These are phyloP conservation scores for Ameiurus melas DNA, from an alignment of 2,113 vertebrate species.

Conservation along the genomic window DNA sequence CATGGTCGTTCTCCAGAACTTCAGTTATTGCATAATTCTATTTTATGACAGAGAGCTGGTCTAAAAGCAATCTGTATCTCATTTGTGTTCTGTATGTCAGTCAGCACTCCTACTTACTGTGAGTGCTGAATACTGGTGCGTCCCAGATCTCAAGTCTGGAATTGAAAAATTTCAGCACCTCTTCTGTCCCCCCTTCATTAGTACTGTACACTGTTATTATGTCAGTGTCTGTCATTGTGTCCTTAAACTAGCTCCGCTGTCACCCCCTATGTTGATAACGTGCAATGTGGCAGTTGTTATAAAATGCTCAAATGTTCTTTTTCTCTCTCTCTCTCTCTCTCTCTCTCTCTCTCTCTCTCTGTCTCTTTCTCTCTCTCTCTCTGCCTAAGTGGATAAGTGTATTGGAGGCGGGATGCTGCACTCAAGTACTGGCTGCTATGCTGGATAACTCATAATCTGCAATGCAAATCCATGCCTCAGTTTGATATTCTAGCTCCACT, in stretches of 20 bases:
- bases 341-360: background rate
- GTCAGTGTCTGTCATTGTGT: constrained; percentile 22
- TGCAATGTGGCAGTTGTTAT: constrained; percentile 23
- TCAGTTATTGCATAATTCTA: background rate
- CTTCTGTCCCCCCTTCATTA: constrained; percentile 1
- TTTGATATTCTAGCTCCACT: constrained; percentile 19
- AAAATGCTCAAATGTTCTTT: constrained; percentile 9
- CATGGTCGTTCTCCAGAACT: background rate
- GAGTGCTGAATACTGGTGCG: background rate
- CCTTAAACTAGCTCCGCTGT: constrained; percentile 6
- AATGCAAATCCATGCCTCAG: constrained; percentile 30
- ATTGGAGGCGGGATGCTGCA: background rate
- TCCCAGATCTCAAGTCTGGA: background rate
- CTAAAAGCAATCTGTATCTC: constrained; percentile 1
- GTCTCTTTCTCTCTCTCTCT: background rate
- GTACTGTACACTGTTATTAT: constrained; percentile 24
- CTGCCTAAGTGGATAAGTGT: background rate
- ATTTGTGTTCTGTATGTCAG: constrained; percentile 15
- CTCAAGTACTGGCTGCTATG: background rate
- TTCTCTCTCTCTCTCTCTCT: background rate
- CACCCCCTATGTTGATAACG: background rate
- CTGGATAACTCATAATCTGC: constrained; percentile 12
- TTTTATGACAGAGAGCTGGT: background rate
- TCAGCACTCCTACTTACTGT: constrained; percentile 12
- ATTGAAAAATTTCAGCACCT: constrained; percentile 7